Evolutionary conservation across 1,140 invertebrate species (phyloP), one percentile per base, ranked within the genome.

Genomic region (Drosophila takahashii): DNA sequence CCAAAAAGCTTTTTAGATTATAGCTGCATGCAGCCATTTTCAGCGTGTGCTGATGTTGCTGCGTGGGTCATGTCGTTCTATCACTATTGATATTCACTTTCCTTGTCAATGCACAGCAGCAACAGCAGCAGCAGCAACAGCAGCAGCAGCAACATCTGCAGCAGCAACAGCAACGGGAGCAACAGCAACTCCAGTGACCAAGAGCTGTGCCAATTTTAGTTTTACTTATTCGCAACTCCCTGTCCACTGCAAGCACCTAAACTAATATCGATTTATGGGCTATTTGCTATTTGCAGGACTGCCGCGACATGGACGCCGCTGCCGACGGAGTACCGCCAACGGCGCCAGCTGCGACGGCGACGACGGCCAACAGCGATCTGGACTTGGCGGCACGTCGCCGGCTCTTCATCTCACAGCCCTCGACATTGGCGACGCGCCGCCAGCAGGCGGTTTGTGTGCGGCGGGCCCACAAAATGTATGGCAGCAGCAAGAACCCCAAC

Each of bases 391-490:
- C 87, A 74, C 74, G 86, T 52, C 79, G 91, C 36, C 83, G 92
- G 18, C 92, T 93, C 85, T 92, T 94, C 51, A 93, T 92, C 58
- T 92, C 95, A 16, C 96, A 96, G 93, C 94, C 95, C 61, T 96
- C 95, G 7, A 96, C 96, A 4, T 83, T 96, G 48, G 95, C 95
- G 80, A 94, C 94, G 4, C 94, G 95, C 78, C 94, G 94, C 81
- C 95, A 96, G 77, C 96, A 97, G 62, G 96, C 96, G 0, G 96
- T 98, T 1, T 96, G 95, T 77, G 96, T 98, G 1, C 93, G 96
- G 48, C 93, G 96, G 16, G 96, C 97, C 0, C 96, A 95, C 92
- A 98, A 98, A 92, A 95, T 95, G 85, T 98, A 98, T 91, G 97
- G 97, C 6, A 94, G 95, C 34, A 95, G 96, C 66, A 96, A 95